A percentile compares a stretch with the other conserved stretches of the same genome.
phyloP scores from a whole-genome alignment of 2,888 invertebrate species.

The Tenthredo amoena region DNA sequence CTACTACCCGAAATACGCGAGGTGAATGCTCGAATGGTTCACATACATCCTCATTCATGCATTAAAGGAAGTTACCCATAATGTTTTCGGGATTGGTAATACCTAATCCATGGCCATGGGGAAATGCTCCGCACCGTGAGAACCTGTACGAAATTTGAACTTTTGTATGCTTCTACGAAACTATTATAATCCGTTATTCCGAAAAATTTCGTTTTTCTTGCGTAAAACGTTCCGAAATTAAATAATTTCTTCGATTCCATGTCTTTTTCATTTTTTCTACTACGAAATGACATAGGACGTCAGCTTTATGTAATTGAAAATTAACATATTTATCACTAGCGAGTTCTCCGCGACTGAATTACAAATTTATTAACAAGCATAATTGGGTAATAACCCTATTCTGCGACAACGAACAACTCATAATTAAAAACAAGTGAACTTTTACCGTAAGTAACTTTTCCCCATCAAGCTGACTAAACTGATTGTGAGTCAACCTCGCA shows the following conservation, averaged over 20 bases:
- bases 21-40: conserved; percentile 65
- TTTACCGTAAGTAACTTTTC: conserved; percentile 5
- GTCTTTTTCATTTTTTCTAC: background rate
- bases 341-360: background rate
- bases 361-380: conserved; percentile 14
- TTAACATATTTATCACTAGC: background rate
- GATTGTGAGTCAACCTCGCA: conserved; percentile 22
- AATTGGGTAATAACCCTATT: background rate
- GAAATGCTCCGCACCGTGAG: conserved; percentile 68
- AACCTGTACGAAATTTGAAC: conserved; percentile 36
- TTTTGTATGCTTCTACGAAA: conserved; percentile 17
- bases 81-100: conserved; percentile 70
- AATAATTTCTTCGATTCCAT: background rate
- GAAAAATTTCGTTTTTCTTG: background rate
- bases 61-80: conserved; percentile 63
- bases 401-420: background rate
- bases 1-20: conserved; percentile 61
- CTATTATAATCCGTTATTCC: background rate
- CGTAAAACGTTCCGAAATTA: background rate
- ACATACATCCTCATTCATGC: conserved; percentile 66
- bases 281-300: background rate
- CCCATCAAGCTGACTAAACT: conserved; percentile 18
- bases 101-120: conserved; percentile 66
- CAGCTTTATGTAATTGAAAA: background rate
- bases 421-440: conserved; percentile 23